Evolutionary conservation across 2,113 vertebrate genomes (phyloP), one percentile per base, ranked within the genome.

Genomic region (Zonotrichia leucophrys): DNA sequence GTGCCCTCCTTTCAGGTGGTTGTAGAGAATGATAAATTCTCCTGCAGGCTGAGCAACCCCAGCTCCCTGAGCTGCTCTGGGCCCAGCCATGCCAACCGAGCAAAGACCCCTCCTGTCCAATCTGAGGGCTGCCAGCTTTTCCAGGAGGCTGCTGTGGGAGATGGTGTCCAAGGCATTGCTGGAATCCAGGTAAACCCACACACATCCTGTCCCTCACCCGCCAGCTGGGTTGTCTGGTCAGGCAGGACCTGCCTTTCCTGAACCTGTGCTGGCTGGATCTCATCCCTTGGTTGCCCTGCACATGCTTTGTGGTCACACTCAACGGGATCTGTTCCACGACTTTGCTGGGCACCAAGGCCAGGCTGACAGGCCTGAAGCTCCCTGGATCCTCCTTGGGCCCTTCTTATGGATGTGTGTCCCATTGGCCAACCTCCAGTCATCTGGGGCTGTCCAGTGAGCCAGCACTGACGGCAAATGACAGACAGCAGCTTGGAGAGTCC

Each of bases 11-110:
- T 62, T 28, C 50, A 31, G 7, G 58, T 2, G 8, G 9, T 3
- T 64, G 49, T 7, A 15, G 67, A 79, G 13, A 42, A 21, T 1
- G 6, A 1, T 31, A 24, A 33, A 4, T n/a, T 58, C 35, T 25
- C 13, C 10, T 49, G 35, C 67, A 47, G 75, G 49, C 13, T 35
- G 12, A 63, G 55, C 7, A 35, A 0, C 2, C 4, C 16, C 41
- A 88, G 58, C 14, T 56, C 49, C 30, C 20, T 27, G 49, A 35
- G 21, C 30, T 62, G n/a, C 30, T 35, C 35, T 56, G 50, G n/a
- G 23, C 22, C 39, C 0, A 1, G 22, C 27, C 22, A 11, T 46
- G 11, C 59, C 28, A 14, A 33, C n/a, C 23, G n/a, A 53, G 56
- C 15, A 24, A 11, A 55, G 28, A n/a, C 47, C 8, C 3, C 55